Base-by-base conservation (phyloP, 2,113 vertebrate genomes). In the Plecotus auritus region DNA sequence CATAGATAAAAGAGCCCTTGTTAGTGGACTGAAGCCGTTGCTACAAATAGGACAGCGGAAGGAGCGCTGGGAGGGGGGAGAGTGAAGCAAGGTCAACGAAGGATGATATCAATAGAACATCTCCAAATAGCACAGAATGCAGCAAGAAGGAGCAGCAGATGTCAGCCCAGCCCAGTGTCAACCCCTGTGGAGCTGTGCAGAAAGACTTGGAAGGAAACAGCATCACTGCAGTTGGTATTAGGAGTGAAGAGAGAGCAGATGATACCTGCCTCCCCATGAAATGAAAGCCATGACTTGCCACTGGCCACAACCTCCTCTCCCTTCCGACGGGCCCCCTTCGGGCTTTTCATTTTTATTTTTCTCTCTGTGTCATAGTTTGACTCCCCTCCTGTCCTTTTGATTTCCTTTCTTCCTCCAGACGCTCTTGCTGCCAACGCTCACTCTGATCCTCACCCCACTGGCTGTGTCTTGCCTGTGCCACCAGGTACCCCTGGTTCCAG, bases 121-220 rank as follows among this genome's bases (percentile, higher is more conserved):
- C 95, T 94, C 92, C 89, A 96, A 95, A 97, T 97, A 97, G 91
- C 95, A 98, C 94, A 95, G 93, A 94, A 93, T 93, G 98, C 96
- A 97, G 96, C 87, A 91, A 98, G 90, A 97, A 97, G 97, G 96
- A 95, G 96, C 97, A 97, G 95, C 98, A 98, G 74, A 94, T 97
- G 94, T 96, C 96, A 96, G 97, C 97, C 97, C 97, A 82, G 95
- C 97, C 96, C 84, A 88, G 72, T 97, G 97, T 94, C 85, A 98
- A 97, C 97, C 85, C 95, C 97, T 72, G 91, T 56, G 82, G 94
- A 88, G 89, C 72, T 88, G 35, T 91, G 96, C 73, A 95, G 97
- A 96, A 96, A 96, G 96, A 97, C 91, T 98, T 97, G 97, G 97
- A 97, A 97, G 83, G 97, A 96, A 97, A 84, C 90, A 85, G 91